These are phyloP conservation scores for Mustelus asterias DNA, from an alignment of 2,113 vertebrate species.

Conservation along the genomic window DNA sequence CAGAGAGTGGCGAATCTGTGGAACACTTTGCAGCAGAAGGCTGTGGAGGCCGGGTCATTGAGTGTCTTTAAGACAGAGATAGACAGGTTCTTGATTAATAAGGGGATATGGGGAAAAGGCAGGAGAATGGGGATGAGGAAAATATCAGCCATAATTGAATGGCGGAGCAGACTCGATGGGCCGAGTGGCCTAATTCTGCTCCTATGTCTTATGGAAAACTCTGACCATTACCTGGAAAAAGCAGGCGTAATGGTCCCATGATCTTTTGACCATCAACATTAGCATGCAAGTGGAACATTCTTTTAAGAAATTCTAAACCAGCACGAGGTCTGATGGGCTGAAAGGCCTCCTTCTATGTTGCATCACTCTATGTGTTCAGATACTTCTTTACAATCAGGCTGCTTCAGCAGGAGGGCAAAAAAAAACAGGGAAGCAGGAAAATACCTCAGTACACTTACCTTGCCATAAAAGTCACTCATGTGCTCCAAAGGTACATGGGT, in stretches of 20 bases:
- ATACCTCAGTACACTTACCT: constrained; percentile 59
- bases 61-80: too few relatives aligned
- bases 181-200: neutral
- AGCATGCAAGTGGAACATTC: neutral
- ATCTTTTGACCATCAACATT: neutral
- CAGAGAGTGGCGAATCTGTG: too few relatives aligned
- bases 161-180: too few relatives aligned
- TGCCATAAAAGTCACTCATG: constrained; percentile 98
- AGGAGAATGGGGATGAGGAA: too few relatives aligned
- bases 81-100: too few relatives aligned
- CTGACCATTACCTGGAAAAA: neutral
- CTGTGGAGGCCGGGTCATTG: too few relatives aligned
- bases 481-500: constrained; percentile 87
- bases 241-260: neutral
- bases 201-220: too few relatives aligned
- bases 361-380: neutral
- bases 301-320: neutral
- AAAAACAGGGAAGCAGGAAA: neutral
- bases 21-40: too few relatives aligned
- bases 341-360: neutral
- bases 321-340: neutral
- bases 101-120: too few relatives aligned
- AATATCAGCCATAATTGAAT: too few relatives aligned
- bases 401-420: neutral
- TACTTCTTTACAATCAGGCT: neutral